Evolutionary conservation across 2,113 vertebrate genomes (phyloP).

Genomic region (Tachuris rubrigastra): DNA sequence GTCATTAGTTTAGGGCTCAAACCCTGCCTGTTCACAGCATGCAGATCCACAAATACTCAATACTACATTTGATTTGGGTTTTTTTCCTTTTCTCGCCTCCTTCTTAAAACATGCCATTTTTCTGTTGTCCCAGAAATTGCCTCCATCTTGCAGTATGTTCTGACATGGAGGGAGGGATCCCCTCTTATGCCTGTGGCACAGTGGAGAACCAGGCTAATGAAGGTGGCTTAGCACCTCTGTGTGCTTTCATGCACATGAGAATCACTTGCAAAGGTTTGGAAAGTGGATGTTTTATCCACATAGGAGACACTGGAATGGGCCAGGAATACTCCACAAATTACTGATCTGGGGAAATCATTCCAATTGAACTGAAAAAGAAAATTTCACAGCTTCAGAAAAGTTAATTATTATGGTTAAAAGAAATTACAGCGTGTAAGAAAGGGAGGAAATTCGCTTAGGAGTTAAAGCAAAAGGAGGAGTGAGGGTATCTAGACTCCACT

Average conservation of each 20-base stretch:
- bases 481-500: neutral
- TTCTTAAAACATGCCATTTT: neutral
- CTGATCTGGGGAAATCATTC: neutral
- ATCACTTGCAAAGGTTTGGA: neutral
- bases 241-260: neutral
- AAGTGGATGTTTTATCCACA: neutral
- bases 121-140: neutral
- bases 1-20: neutral
- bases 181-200: neutral
- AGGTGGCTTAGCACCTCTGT: neutral
- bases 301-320: neutral
- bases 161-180: neutral
- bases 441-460: neutral
- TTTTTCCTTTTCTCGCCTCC: neutral
- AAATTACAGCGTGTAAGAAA: neutral
- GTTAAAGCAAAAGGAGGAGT: neutral
- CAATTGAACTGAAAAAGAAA: neutral
- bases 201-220: neutral
- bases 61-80: neutral
- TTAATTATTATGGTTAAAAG: neutral
- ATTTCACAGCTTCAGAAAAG: neutral
- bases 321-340: neutral
- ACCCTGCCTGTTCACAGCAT: rapidly evolving
- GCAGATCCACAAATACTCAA: neutral
- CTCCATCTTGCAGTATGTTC: neutral